Conservation (phyloP, 1,140 invertebrate genomes). For the Micrasema minimum region DNA sequence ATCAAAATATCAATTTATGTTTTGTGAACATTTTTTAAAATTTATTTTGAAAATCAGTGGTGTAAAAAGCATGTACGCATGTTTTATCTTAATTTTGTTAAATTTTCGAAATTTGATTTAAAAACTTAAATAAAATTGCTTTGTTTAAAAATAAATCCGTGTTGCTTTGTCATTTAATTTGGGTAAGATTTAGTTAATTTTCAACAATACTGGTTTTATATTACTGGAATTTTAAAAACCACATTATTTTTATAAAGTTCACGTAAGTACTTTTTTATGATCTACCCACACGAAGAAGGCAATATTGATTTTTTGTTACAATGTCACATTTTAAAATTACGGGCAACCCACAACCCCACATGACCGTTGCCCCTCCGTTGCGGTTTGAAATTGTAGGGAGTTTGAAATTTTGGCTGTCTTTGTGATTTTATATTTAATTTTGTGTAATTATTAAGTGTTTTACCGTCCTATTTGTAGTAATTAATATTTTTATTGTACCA, state of each 20-base stretch:
- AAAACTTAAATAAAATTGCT: too few relatives aligned
- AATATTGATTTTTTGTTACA: neutral
- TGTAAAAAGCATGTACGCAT: too few relatives aligned
- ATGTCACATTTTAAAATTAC: constrained; percentile 20
- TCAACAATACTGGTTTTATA: too few relatives aligned
- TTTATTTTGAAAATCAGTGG: too few relatives aligned
- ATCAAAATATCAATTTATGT: too few relatives aligned
- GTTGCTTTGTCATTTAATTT: too few relatives aligned
- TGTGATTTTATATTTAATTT: neutral
- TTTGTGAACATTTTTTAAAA: too few relatives aligned
- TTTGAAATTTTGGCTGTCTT: neutral
- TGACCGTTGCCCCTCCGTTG: neutral
- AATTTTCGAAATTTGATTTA: too few relatives aligned
- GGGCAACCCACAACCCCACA: constrained; percentile 3
- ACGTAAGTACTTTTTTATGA: neutral
- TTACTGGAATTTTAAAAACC: too few relatives aligned
- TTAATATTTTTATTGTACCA: constrained; percentile 2
- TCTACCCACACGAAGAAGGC: constrained; percentile 1
- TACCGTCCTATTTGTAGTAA: neutral
- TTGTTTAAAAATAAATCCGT: too few relatives aligned
- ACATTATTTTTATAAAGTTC: neutral
- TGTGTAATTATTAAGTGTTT: constrained; percentile 2
- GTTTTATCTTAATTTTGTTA: too few relatives aligned
- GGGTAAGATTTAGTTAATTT: too few relatives aligned
- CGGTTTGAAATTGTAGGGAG: constrained; percentile 8